Percentiles rank a stretch among this genome's conserved stretches.
These are phyloP conservation scores for Lepus townsendii DNA, from an alignment of 2,797 vertebrate genomes.

Conservation along the genomic window DNA sequence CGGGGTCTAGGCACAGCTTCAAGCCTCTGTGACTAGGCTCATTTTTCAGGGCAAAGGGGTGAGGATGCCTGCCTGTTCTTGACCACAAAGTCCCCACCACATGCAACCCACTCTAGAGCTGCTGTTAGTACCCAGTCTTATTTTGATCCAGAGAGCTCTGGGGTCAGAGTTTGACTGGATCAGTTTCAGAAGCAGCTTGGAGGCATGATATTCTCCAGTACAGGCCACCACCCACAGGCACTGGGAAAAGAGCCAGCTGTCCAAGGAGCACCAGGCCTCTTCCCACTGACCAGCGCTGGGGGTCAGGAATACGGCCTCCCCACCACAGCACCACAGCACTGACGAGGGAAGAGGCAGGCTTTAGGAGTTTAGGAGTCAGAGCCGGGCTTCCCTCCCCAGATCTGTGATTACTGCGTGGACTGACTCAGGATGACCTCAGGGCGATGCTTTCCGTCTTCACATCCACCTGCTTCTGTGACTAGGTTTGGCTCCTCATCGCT, in stretches of 20 bases:
- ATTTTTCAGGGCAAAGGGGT: background rate
- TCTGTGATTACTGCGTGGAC: constrained; percentile 56
- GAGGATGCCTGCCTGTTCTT: constrained; percentile 11
- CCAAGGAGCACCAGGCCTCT: background rate
- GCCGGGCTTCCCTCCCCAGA: background rate
- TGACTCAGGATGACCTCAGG: constrained; percentile 77
- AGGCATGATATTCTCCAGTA: constrained; percentile 17
- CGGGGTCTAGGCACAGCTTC: constrained; percentile 41
- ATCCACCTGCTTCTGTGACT: constrained; percentile 61
- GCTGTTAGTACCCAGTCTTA: constrained; percentile 8
- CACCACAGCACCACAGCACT: background rate
- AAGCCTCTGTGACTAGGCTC: constrained; percentile 66
- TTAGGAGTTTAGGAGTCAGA: background rate
- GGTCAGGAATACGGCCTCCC: background rate
- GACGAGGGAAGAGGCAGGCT: background rate
- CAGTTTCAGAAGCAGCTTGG: constrained; percentile 47
- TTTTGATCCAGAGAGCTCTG: constrained; percentile 31
- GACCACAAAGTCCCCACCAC: background rate
- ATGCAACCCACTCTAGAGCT: background rate
- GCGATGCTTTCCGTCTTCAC: constrained; percentile 60
- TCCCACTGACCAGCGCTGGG: background rate
- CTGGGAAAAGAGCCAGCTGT: background rate
- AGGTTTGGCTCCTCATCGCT: constrained; percentile 7
- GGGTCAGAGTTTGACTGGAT: constrained; percentile 6
- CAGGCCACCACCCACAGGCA: constrained; percentile 15